These are phyloP conservation scores for Marmota monax DNA, from an alignment of 2,113 vertebrate genomes.

Conservation along the genomic window DNA sequence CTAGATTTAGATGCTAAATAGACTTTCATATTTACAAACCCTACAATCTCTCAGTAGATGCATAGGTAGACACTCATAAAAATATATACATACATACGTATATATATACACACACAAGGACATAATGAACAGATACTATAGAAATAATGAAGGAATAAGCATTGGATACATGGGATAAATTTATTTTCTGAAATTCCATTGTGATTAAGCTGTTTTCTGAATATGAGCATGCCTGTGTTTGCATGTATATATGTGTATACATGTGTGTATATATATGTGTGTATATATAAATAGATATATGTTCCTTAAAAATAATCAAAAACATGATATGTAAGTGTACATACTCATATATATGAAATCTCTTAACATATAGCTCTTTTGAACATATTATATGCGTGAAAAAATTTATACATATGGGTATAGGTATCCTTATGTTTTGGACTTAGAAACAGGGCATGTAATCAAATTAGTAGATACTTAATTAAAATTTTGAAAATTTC, in stretches of 20 bases:
- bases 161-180: not conserved
- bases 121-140: not conserved
- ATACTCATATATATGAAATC: too few species aligned
- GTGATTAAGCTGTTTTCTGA: not conserved
- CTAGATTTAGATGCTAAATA: not conserved
- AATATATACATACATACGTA: too few species aligned
- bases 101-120: not conserved
- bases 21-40: not conserved
- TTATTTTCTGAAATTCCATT: not conserved
- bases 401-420: too few species aligned
- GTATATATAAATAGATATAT: not conserved
- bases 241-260: not conserved
- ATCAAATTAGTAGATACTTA: not conserved
- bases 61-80: not conserved
- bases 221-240: not conserved
- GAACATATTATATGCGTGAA: not conserved
- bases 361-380: too few species aligned
- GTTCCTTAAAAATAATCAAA: not conserved
- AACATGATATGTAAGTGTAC: not conserved
- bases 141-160: not conserved
- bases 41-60: not conserved
- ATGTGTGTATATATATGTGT: fast-evolving
- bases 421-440: too few species aligned
- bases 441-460: too few species aligned
- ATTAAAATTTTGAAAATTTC: too few species aligned